Evolutionary conservation across 2,888 invertebrate genomes (phyloP), one percentile per base, ranked within the genome.

Genomic region (Drosophila lacicola): DNA sequence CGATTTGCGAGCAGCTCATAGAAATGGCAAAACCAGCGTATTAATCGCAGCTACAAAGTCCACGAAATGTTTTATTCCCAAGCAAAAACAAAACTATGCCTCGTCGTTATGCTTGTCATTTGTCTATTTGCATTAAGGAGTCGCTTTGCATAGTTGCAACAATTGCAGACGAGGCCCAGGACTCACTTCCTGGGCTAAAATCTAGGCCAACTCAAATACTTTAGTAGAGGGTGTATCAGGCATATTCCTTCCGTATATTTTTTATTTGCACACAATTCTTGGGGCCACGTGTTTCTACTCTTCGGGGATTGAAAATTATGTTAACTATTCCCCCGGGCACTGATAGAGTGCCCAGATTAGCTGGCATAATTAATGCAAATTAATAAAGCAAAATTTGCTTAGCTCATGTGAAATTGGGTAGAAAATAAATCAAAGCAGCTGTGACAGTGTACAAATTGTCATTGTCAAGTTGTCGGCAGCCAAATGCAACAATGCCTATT

Each of bases 401-500:
- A 51, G 19, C 57, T 25, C 42, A 50, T 33, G 50, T 50, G 41
- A 67, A 71, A 51, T 55, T 25, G 13, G 47, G 33, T 39, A 8
- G 25, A 42, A 39, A 34, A 75, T 78, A 62, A 74, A 78, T 65
- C 67, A 73, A 47, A 36, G 36, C 56, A 73, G 60, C 73, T 62
- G 50, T 50, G 42, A 56, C 51, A 76, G 54, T 57, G 10, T 49
- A 34, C 73, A 55, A 63, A 57, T 58, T 70, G 51, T 57, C 29
- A 57, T 47, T 66, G 62, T 74, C 57, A 70, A 60, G 50, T 60
- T 53, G 46, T 46, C 47, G 41, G 55, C 17, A 51, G 58, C 14
- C 63, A 61, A 65, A 78, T 56, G 45, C 44, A 67, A 63, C 50
- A 58, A 34, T 14, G 50, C 33, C 56, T 84, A 71, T 87, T 87